phyloP scores from a whole-genome alignment of 1,140 invertebrate species.

The Anadara kagoshimensis region DNA sequence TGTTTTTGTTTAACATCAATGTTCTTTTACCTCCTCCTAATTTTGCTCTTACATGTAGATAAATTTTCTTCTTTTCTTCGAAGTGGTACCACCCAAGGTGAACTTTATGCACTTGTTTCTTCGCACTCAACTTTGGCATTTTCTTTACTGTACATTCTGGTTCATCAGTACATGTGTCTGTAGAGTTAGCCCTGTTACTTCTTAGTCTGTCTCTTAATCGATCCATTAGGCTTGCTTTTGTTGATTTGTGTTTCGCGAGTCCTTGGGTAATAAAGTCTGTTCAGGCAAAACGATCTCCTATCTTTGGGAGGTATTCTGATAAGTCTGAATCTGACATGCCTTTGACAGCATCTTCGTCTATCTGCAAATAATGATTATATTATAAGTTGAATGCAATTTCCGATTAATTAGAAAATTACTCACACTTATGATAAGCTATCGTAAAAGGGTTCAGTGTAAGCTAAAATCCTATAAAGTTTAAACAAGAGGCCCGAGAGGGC shows the following conservation, averaged over 20 bases:
- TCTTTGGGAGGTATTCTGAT: constrained; percentile 21
- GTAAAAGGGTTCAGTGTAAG: too few species aligned
- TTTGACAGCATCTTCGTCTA: constrained; percentile 30
- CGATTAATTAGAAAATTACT: too few species aligned
- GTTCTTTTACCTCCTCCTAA: constrained; percentile 27
- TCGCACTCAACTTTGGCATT: constrained; percentile 19
- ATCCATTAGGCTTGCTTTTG: constrained; percentile 27
- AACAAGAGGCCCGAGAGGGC: too few species aligned
- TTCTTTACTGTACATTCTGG: neutral
- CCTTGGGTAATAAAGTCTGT: constrained; percentile 19
- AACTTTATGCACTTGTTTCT: constrained; percentile 26
- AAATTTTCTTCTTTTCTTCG: constrained; percentile 16
- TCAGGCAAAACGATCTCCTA: constrained; percentile 16
- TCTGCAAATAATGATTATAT: constrained; percentile 26
- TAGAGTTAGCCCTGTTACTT: constrained; percentile 12
- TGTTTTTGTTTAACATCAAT: constrained; percentile 9
- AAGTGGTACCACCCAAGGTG: constrained; percentile 32
- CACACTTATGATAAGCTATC: too few species aligned
- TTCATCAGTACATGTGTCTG: neutral
- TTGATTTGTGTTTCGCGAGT: constrained; percentile 13
- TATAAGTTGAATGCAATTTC: too few species aligned
- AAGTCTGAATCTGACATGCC: constrained; percentile 22
- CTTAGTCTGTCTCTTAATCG: constrained; percentile 13
- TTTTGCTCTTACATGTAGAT: constrained; percentile 21
- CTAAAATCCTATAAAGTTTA: too few species aligned